Evolutionary conservation across 2,797 vertebrate species (phyloP).

Genomic region (Platalea minor): DNA sequence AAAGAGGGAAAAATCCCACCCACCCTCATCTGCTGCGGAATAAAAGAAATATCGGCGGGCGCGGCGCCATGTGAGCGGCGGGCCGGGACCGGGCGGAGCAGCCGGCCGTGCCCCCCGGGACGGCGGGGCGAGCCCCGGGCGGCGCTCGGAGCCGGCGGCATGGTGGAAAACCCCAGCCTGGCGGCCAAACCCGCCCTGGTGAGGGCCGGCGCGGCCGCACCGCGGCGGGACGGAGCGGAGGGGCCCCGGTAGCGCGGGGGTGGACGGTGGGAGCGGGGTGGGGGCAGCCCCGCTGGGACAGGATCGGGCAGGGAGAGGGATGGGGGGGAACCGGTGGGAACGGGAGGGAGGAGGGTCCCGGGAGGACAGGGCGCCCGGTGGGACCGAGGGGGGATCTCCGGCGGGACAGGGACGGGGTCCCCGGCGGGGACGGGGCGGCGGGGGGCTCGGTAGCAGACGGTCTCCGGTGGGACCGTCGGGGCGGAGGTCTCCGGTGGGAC

Average conservation of each 20-base stretch:
- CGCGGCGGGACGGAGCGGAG: constrained; percentile 27
- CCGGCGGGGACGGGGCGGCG: background rate
- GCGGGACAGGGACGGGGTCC: background rate
- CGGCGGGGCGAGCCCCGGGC: background rate
- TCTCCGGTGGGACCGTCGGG: background rate
- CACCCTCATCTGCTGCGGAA: no score
- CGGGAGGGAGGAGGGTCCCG: background rate
- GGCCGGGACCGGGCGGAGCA: no score
- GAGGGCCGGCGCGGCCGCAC: background rate
- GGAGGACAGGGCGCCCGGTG: background rate
- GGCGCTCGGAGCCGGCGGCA: background rate
- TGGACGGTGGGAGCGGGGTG: constrained; percentile 76
- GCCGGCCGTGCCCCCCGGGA: background rate
- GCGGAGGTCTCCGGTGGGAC: background rate
- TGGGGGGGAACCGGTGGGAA: background rate
- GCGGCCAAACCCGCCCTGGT: background rate
- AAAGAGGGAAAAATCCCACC: no score
- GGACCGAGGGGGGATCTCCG: background rate
- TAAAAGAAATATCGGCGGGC: no score
- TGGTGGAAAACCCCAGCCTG: background rate
- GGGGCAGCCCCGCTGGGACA: background rate
- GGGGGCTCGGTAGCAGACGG: background rate
- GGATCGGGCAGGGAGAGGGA: background rate
- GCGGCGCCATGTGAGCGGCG: no score
- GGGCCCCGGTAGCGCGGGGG: constrained; percentile 8